Evolutionary conservation across 2,113 vertebrate genomes (phyloP), one percentile per base, ranked within the genome.

Genomic region (Paralichthys olivaceus): DNA sequence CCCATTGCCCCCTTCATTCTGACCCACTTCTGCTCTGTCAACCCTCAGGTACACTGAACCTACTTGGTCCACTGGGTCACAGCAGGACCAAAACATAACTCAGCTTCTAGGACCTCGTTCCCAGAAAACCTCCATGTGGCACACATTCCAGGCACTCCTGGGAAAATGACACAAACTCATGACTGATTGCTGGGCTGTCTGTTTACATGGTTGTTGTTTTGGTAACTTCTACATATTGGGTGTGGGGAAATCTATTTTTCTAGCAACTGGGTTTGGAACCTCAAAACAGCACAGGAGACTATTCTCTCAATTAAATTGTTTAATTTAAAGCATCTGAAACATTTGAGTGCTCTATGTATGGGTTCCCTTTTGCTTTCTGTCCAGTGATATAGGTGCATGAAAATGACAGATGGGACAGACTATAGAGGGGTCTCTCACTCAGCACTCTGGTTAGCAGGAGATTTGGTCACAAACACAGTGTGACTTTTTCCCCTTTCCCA

Each of bases 11-110:
- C 67, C 61, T 86, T 88, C 73, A 55, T 69, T 43, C 80, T 91
- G 89, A 91, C 90, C 84, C 90, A 89, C 64, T 92, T 93, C 80
- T 90, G 87, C 87, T 88, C 87, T 83, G 72, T 85, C 79, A 80
- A 84, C 57, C 81, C 79, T 85, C 85, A 90, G 90, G 88, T 89
- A 89, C 84, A 79, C 68, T 61, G 77, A 84, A 74, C 81, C 64
- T 75, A 77, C 81, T 79, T 72, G 86, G 74, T 90, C 89, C 78
- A 86, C 75, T 87, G 69, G 69, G 72, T 93, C 91, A 76, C 87
- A 91, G 90, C 86, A 57, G 83, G 89, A 87, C 72, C 75, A 84
- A 87, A 90, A 89, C 87, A 90, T 67, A 79, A 72, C 81, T 75
- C 72, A 63, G 75, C 71, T 73, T 77, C 45, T 51, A 76, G 45